Base-by-base conservation (phyloP, 2,113 vertebrate species). In the Nothoprocta pentlandii region DNA sequence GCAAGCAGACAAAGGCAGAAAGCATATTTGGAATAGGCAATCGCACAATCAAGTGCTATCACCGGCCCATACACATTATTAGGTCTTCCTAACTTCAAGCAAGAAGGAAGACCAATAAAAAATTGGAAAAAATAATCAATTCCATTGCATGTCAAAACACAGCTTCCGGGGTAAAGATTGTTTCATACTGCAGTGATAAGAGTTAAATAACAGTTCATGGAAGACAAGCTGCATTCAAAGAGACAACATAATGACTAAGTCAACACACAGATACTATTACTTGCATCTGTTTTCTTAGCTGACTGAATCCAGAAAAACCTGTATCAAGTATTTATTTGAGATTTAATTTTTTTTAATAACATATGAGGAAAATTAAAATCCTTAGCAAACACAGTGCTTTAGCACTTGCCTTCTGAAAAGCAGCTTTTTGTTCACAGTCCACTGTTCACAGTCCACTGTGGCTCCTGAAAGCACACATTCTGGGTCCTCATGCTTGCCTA, bases 171-270 rank as follows among this genome's bases (percentile, higher is more conserved):
- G 9, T 82, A 64, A 86, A 82, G n/a, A 78, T 0, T 34, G 68
- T n/a, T 93, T 66, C 71, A 42, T 30, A 46, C 4, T 36, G 26
- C 39, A 74, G 22, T 54, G n/a, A 39, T 47, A 39, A 75, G 22
- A 82, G 53, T 73, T 66, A 87, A 93, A 76, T 3, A 89, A 59
- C 28, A 80, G 56, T 42, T 34, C 8, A 42, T 4, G 12, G 42
- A 42, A 90, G 34, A 87, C 42, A 84, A 96, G 1, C 32, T 69
- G 56, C 39, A 92, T 83, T 86, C 39, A 84, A 85, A 84, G 76
- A 94, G 80, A 68, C 80, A 84, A 89, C 54, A 63, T 25, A 61
- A 41, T 44, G 58, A 92, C 77, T 94, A 88, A 86, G 87, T 68
- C 80, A 89, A 90, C 61, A 86, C 23, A 83, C 9, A 71, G 76